phyloP scores from a whole-genome alignment of 2,888 invertebrate species.

The Kryphioiulus occultus region DNA sequence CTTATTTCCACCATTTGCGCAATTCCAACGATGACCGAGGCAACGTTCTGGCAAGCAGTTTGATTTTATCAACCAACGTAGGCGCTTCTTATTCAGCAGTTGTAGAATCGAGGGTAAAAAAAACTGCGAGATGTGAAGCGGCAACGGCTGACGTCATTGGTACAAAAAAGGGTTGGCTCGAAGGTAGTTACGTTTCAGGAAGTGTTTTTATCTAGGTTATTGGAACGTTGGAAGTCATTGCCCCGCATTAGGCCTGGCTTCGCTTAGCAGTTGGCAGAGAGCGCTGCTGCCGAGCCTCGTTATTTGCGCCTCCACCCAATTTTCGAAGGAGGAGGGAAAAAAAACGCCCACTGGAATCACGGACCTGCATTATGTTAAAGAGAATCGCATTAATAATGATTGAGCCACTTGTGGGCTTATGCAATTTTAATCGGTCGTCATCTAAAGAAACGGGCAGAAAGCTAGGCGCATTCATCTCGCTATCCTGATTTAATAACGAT shows the following conservation, averaged over 20 bases:
- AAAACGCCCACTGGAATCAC: conserved; percentile 13
- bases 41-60: background rate
- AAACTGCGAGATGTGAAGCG: background rate
- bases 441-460: background rate
- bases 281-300: background rate
- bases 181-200: conserved; percentile 49
- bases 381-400: conserved; percentile 37
- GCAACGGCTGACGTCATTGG: conserved; percentile 39
- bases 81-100: background rate
- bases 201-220: conserved; percentile 52
- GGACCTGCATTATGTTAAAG: background rate
- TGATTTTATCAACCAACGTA: background rate
- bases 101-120: background rate
- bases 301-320: conserved; percentile 1
- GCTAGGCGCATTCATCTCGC: background rate
- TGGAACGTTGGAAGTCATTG: conserved; percentile 50
- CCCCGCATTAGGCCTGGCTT: conserved; percentile 39
- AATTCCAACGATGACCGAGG: background rate
- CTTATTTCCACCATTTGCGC: no score
- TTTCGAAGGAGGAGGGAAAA: background rate
- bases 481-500: background rate
- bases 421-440: background rate
- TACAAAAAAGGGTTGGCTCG: conserved; percentile 43
- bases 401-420: conserved; percentile 2
- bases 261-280: conserved; percentile 21